Conservation (phyloP, 1,140 invertebrate genomes). For the Drosophila yakuba region DNA sequence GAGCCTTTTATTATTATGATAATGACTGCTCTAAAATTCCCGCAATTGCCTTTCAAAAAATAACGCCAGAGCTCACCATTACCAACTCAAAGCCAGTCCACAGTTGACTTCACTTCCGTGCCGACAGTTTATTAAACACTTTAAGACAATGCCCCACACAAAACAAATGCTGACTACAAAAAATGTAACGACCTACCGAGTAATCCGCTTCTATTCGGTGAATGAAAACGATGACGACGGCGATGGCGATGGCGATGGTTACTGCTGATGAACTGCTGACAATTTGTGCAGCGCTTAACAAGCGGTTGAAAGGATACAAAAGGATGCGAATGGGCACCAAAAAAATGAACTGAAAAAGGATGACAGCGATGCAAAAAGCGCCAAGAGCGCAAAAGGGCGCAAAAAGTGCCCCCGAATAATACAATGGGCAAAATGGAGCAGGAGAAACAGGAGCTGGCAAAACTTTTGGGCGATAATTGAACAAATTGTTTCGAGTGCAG, state of each 20-base stretch:
- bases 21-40: too few relatives aligned
- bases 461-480: conserved; percentile 78
- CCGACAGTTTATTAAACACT: conserved; percentile 48
- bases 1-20: too few relatives aligned
- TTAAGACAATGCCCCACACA: conserved; percentile 36
- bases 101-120: conserved; percentile 15
- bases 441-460: conserved; percentile 45
- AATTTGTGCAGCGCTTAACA: conserved; percentile 78
- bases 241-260: conserved; percentile 15
- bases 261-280: conserved; percentile 77
- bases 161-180: conserved; percentile 29
- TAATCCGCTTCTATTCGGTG: conserved; percentile 44
- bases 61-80: too few relatives aligned
- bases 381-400: conserved; percentile 57
- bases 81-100: not conserved
- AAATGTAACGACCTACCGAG: conserved; percentile 1
- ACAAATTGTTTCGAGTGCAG: conserved; percentile 81
- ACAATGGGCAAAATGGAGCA: conserved; percentile 30
- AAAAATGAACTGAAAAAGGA: conserved; percentile 40
- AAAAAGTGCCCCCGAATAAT: conserved; percentile 62
- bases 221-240: conserved; percentile 45
- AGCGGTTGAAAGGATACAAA: conserved; percentile 77
- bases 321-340: conserved; percentile 30
- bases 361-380: conserved; percentile 58
- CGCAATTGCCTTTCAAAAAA: too few relatives aligned